A percentile compares a stretch with the other conserved stretches of the same genome.
Evolutionary conservation across 2,888 invertebrate genomes (phyloP).

Genomic region (Macrostomum cliftonense): DNA sequence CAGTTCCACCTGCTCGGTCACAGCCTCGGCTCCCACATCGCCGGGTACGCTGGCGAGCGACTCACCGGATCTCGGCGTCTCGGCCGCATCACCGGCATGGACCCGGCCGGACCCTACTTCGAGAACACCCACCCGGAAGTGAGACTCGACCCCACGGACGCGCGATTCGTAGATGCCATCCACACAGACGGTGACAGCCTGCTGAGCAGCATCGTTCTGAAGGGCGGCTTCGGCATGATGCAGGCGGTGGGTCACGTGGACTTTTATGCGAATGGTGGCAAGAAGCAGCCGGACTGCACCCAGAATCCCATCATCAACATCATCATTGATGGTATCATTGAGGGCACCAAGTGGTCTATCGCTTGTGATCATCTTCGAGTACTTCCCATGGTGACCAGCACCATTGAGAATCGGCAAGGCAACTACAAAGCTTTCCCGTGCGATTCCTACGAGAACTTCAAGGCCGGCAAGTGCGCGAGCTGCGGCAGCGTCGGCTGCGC

Average conservation of each 20-base stretch:
- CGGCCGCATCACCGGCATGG: constrained; percentile 43
- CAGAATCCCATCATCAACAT: neutral
- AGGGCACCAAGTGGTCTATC: neutral
- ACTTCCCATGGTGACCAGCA: too few species aligned
- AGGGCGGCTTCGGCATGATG: constrained; percentile 22
- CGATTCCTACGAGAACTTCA: too few species aligned
- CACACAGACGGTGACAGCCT: constrained; percentile 24
- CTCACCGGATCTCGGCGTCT: too few species aligned
- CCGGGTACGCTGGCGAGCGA: constrained; percentile 11
- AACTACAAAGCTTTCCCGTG: too few species aligned
- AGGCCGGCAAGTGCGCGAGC: neutral
- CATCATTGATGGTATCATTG: neutral
- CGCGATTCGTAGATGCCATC: constrained; percentile 56
- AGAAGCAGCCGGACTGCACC: constrained; percentile 33
- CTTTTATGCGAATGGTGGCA: constrained; percentile 37
- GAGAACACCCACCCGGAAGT: constrained; percentile 61
- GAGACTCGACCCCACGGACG: constrained; percentile 59
- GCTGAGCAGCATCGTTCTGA: constrained; percentile 22
- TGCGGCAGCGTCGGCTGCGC: neutral
- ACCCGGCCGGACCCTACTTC: constrained; percentile 70
- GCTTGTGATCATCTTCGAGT: too few species aligned
- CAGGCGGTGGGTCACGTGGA: constrained; percentile 30
- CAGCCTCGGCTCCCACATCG: constrained; percentile 11
- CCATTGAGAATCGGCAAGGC: too few species aligned
- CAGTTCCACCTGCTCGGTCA: constrained; percentile 13